Evolutionary conservation across 2,797 vertebrate species (phyloP).

Genomic region (Gadopsis marmoratus): DNA sequence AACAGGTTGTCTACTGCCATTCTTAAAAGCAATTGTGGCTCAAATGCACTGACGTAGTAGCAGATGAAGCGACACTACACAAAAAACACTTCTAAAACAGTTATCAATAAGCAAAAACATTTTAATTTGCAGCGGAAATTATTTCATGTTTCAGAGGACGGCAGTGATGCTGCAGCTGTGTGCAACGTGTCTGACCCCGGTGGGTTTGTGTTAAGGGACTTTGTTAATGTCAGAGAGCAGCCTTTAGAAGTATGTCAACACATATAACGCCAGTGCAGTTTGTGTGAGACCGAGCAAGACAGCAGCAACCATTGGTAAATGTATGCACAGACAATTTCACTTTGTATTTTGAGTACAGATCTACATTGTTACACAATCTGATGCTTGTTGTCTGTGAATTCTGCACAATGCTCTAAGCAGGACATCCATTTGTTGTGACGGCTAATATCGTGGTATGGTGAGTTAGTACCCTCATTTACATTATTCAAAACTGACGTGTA

Average conservation of each 20-base stretch:
- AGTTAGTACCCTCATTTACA: background rate
- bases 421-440: background rate
- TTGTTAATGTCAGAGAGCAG: slow-evolving; percentile 33
- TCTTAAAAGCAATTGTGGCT: background rate
- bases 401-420: background rate
- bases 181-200: slow-evolving; percentile 46
- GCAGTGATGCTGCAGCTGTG: slow-evolving; percentile 23
- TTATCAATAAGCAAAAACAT: background rate
- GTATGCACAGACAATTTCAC: background rate
- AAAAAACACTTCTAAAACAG: background rate
- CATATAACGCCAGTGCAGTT: slow-evolving; percentile 25
- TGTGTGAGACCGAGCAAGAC: too few relatives aligned
- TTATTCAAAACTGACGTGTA: slow-evolving; percentile 18
- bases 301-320: background rate
- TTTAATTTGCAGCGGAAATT: slow-evolving; percentile 8
- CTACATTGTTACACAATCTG: background rate
- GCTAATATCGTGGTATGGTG: background rate
- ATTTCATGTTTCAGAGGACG: slow-evolving; percentile 23
- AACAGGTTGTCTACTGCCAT: background rate
- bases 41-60: background rate
- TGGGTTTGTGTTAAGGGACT: slow-evolving; percentile 33
- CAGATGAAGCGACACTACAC: background rate
- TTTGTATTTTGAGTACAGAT: background rate
- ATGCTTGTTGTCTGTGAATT: background rate
- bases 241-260: slow-evolving; percentile 35